Percentiles rank a stretch among this genome's conserved stretches.
Evolutionary conservation across 2,888 invertebrate genomes (phyloP).

Genomic region (Candidula unifasciata): DNA sequence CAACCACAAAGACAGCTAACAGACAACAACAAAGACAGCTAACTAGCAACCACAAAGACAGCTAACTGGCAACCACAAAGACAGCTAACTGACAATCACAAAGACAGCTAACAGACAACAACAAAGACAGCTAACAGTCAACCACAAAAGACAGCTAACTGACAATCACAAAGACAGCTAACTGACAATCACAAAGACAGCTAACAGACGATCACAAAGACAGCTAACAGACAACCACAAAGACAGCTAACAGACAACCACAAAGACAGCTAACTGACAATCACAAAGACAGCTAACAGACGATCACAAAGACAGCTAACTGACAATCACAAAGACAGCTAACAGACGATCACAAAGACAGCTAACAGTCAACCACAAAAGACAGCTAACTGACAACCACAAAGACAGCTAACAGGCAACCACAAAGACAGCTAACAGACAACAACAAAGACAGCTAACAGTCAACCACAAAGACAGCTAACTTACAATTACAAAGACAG

Average conservation of each 20-base stretch:
- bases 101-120: neutral
- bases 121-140: neutral
- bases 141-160: neutral
- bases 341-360: no score
- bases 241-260: neutral
- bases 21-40: constrained; percentile 11
- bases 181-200: neutral
- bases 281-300: neutral
- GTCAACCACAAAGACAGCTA: no score
- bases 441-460: no score
- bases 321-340: no score
- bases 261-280: neutral
- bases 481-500: no score
- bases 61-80: neutral
- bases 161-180: neutral
- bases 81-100: neutral
- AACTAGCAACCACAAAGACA: neutral
- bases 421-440: constrained; percentile 32
- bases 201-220: neutral
- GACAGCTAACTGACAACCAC: no score
- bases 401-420: neutral
- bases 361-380: no score
- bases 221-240: neutral
- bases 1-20: constrained; percentile 2
- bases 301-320: no score